Evolutionary conservation across 2,113 vertebrate species (phyloP).

Genomic region (Trinectes maculatus): DNA sequence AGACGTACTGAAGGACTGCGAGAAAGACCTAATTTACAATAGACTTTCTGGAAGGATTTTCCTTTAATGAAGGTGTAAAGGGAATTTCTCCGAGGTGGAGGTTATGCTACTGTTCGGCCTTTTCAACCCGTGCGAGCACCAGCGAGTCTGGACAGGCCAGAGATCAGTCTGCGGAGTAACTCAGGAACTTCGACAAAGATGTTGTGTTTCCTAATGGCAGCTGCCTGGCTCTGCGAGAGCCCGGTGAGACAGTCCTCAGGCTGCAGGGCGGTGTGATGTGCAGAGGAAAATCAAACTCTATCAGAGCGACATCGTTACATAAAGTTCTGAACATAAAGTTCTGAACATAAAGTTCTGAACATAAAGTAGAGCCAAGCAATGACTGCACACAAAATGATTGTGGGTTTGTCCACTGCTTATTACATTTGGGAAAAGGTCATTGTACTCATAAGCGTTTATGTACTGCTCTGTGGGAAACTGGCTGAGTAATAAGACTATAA

Average conservation of each 20-base stretch:
- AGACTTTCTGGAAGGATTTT: constrained; percentile 1
- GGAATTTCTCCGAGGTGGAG: background rate
- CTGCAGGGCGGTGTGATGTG: constrained; percentile 2
- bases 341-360: constrained; percentile 12
- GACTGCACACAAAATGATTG: constrained; percentile 17
- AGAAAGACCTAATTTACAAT: constrained; percentile 8
- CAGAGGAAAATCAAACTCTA: background rate
- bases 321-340: constrained; percentile 8
- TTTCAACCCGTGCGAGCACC: constrained; percentile 27
- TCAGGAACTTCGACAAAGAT: constrained; percentile 44
- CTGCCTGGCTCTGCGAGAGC: constrained; percentile 35
- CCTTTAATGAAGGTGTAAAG: background rate
- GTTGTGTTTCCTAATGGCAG: constrained; percentile 34
- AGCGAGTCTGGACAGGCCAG: constrained; percentile 36
- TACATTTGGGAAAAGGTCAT: constrained; percentile 29
- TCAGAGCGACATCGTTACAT: background rate
- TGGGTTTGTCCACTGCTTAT: constrained; percentile 17
- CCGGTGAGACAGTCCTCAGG: constrained; percentile 34
- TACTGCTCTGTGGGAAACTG: constrained; percentile 21
- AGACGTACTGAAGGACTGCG: background rate
- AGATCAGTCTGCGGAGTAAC: constrained; percentile 32
- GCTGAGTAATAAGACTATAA: background rate
- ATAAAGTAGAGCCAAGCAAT: background rate
- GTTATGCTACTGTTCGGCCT: background rate
- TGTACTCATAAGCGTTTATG: background rate